phyloP scores from a whole-genome alignment of 2,113 vertebrate genomes.

The Alectura lathami region DNA sequence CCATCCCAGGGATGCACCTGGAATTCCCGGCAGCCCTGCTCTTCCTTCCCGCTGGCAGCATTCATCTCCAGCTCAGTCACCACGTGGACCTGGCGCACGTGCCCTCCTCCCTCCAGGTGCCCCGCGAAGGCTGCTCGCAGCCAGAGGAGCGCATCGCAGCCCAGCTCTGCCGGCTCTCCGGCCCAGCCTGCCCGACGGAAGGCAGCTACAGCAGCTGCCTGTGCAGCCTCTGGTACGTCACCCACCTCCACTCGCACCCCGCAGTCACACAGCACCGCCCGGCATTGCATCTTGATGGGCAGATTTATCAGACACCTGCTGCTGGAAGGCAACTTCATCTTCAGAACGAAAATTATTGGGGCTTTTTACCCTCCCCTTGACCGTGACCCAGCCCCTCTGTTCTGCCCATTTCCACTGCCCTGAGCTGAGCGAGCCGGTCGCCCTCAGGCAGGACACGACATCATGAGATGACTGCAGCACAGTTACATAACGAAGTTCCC shows the following conservation, averaged over 20 bases:
- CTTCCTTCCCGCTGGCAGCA: neutral
- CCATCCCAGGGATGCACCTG: neutral
- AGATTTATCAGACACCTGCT: neutral
- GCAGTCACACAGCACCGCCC: neutral
- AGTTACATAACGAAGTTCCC: neutral
- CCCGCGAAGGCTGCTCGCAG: neutral
- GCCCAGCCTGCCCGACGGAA: too few species aligned
- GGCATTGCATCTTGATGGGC: accelerated
- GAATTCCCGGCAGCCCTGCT: neutral
- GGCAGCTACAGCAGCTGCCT: too few species aligned
- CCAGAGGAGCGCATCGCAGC: neutral
- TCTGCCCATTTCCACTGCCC: neutral
- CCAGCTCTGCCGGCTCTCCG: too few species aligned
- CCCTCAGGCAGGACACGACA: neutral
- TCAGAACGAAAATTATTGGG: neutral
- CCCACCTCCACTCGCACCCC: accelerated
- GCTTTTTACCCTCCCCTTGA: neutral
- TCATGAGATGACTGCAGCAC: neutral
- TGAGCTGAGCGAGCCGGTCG: accelerated
- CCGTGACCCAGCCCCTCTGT: neutral
- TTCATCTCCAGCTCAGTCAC: neutral
- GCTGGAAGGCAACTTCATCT: accelerated
- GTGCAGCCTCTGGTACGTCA: neutral
- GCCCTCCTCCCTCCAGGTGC: accelerated
- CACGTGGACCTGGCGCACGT: accelerated